Evolutionary conservation across 2,888 invertebrate species (phyloP), one percentile per base, ranked within the genome.

Genomic region (Matsumyia berberina): DNA sequence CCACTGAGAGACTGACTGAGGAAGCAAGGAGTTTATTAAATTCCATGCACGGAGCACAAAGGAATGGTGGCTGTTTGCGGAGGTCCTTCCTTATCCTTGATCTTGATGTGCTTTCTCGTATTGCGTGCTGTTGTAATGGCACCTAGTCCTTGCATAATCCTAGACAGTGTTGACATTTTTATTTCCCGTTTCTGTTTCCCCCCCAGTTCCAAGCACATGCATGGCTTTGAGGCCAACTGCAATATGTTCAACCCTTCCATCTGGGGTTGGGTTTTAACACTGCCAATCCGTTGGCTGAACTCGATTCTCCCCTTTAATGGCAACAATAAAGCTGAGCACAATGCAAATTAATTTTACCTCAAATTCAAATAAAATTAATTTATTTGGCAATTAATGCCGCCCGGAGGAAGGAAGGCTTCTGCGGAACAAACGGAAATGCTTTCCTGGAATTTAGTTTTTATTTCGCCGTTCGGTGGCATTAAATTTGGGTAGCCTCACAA

Each of bases 341-440:
- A 62, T 62, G 69, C 60, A 74, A 62, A 57, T 55, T 42, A 42
- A 49, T 66, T 35, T 35, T 37, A 66, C 77, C 82, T 72, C 66
- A 74, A 73, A 79, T 57, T 73, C 62, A 79, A 73, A 74, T 83
- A 73, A 83, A 83, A 79, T 74, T 62, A 83, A 78, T 83, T 83
- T 83, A 83, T 83, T 83, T 79, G 62, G 67, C 79, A 79, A 79
- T 79, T 79, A 74, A 73, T 70, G 44, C 11, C 55, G 24, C n/a
- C 37, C 37, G 35, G n/a, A 46, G 29, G 17, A 37, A 8, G 15
- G 12, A 44, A 57, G 19, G n/a, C 31, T 37, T 53, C 11, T 17
- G n/a, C 1, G 6, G 19, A 51, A 51, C 39, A 42, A 66, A 58
- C 24, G 57, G 11, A 72, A 44, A 42, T 51, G 12, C 19, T 66